phyloP scores from a whole-genome alignment of 2,797 vertebrate genomes.

The Microctenopoma steveboyesi region DNA sequence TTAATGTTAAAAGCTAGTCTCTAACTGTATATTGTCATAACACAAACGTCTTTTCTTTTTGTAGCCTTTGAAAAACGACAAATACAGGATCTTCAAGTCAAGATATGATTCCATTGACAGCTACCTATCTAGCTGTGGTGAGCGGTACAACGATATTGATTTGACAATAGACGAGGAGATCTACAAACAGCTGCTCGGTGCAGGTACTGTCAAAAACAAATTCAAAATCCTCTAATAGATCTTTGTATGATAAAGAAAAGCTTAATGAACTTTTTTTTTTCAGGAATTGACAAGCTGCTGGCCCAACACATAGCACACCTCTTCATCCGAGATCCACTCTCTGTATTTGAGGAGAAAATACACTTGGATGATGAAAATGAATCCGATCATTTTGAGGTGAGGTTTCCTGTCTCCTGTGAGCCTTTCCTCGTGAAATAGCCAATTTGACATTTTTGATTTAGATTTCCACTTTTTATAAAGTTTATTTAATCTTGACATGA shows the following conservation, averaged over 20 bases:
- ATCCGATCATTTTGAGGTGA: slow-evolving; percentile 98
- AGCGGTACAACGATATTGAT: slow-evolving; percentile 98
- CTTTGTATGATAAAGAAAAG: not conserved
- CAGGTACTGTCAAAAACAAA: slow-evolving; percentile 79
- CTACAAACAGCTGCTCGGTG: slow-evolving; percentile 90
- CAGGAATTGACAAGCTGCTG: slow-evolving; percentile 96
- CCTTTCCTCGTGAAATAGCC: too few relatives aligned
- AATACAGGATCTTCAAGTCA: slow-evolving; percentile 96
- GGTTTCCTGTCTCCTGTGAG: not conserved
- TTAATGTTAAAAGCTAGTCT: not conserved
- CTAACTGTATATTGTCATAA: not conserved
- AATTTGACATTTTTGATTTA: not conserved
- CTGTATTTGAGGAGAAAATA: slow-evolving; percentile 95
- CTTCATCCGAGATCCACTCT: slow-evolving; percentile 97
- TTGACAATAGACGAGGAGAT: slow-evolving; percentile 94
- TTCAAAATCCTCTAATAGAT: not conserved
- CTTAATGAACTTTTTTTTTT: slow-evolving; percentile 40
- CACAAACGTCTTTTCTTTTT: not conserved
- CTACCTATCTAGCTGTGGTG: slow-evolving; percentile 95
- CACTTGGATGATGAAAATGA: slow-evolving; percentile 97
- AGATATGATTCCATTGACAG: slow-evolving; percentile 99
- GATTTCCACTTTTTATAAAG: not conserved
- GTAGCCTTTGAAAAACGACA: slow-evolving; percentile 94
- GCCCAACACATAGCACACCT: slow-evolving; percentile 98
- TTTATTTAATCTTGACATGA: not conserved